Base-by-base conservation (phyloP, 2,888 invertebrate genomes). In the Diplazon laetatorius region DNA sequence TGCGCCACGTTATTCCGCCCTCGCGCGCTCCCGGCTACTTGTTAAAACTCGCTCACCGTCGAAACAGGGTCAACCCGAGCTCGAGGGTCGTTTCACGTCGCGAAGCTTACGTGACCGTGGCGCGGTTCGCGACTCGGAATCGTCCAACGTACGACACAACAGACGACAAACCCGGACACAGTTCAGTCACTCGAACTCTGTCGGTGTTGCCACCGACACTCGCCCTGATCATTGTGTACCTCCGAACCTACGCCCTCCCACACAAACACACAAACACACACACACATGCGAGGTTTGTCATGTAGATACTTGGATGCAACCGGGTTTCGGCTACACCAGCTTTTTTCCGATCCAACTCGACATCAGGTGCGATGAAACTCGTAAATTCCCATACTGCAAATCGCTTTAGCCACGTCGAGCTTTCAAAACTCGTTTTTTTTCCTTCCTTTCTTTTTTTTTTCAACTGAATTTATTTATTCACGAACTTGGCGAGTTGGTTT, bases 11-110 rank as follows among this genome's bases (percentile, higher is more conserved):
- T 46, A 39, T n/a, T n/a, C n/a, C 16, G 42, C 20, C 14, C 69
- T 48, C 69, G 69, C 46, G 44, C 63, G 42, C 39, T 44, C 55
- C 20, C 14, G 44, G 25, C n/a, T 57, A 73, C 73, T 65, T 46
- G 55, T 73, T 73, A 73, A 73, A 73, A 48, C 57, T 73, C 73
- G 20, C 55, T 65, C 25, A 18, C 12, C 46, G 73, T 25, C 20
- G 73, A 65, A 73, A 73, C 55, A 73, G 73, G 73, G 73, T 73
- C 73, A 65, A 39, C 59, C 65, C 73, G 65, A 73, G 48, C 59
- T 73, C 73, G 65, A 73, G 73, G 59, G 65, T 73, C 57, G 57
- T 73, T 37, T 16, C 20, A 5, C 30, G 30, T 2, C n/a, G 37
- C 48, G 16, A 39, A 37, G 57, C 57, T 65, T 73, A 65, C 65